Base-by-base conservation (phyloP, 2,797 vertebrate genomes). In the Chloroceryle inda region DNA sequence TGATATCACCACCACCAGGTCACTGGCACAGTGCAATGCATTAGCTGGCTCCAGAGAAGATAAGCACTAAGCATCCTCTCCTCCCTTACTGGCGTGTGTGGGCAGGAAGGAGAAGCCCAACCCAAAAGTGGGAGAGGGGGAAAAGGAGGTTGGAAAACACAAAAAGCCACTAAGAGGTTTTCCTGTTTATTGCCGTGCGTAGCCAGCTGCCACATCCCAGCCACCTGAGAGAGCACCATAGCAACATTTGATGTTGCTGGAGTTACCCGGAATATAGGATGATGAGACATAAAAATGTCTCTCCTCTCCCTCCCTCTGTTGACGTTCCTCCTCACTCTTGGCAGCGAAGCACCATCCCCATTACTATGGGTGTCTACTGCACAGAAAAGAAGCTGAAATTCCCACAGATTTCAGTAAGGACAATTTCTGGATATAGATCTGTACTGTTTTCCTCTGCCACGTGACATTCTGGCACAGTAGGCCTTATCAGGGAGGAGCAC, bases 201-300 rank as follows among this genome's bases (percentile, higher is more conserved):
- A 97, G 85, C 94, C 91, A 95, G 88, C 87, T 95, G 94, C 92
- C 87, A 95, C 97, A 93, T 97, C 97, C 96, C 89, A 95, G 97
- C 96, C 97, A 97, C 97, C 96, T 95, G 98, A 98, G 97, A 97
- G 94, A 95, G 97, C 97, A 96, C 98, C 97, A 97, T 98, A 94
- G 98, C 98, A 98, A 98, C 98, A 88, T 56, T 29, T 91, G 86
- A 80, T 93, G 97, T 95, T 97, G 95, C 62, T 76, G 80, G 85
- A 91, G 63, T 62, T 74, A 94, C 94, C 89, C 84, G 79, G 47
- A 89, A 72, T 78, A 68, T 13, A 80, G 5, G 18, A 61, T 26
- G 35, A 88, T 47, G 31, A 83, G 45, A 53, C 17, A 47, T 20
- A 68, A 29, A 47, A 42, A 10, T 0, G 5, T 9, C 31, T 68